Conservation (phyloP, 2,888 invertebrate genomes). For the Drosophila anomalata region DNA sequence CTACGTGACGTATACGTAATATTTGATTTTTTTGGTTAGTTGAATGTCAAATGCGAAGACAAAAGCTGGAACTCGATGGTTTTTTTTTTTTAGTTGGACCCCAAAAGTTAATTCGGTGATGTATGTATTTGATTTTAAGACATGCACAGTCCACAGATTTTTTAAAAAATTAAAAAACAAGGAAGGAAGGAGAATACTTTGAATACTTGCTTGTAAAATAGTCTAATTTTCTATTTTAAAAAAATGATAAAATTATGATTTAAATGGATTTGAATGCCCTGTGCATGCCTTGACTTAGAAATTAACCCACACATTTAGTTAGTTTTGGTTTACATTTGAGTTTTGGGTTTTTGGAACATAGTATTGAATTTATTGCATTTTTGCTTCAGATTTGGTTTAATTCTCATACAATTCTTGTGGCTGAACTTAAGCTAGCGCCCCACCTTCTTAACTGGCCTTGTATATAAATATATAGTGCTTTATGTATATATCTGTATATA, state of each 20-base stretch:
- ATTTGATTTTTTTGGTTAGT: slow-evolving; percentile 20
- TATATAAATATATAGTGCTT: slow-evolving; percentile 59
- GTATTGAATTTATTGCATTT: slow-evolving; percentile 50
- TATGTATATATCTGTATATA: slow-evolving; percentile 47
- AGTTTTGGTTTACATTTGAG: slow-evolving; percentile 45
- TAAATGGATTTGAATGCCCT: not conserved
- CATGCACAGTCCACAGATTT: slow-evolving; percentile 16
- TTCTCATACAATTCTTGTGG: slow-evolving; percentile 47
- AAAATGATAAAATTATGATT: not conserved
- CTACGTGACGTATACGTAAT: slow-evolving; percentile 39
- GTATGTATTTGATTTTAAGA: slow-evolving; percentile 6
- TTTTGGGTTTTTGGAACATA: slow-evolving; percentile 44
- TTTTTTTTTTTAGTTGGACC: slow-evolving; percentile 19
- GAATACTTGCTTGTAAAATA: not conserved
- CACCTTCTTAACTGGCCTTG: slow-evolving; percentile 16
- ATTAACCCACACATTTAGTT: slow-evolving; percentile 34
- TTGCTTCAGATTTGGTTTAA: slow-evolving; percentile 35
- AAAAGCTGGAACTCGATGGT: slow-evolving; percentile 31
- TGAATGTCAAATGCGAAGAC: slow-evolving; percentile 25
- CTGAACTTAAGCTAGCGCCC: slow-evolving; percentile 40
- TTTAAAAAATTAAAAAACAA: not conserved
- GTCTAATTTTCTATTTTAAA: not conserved
- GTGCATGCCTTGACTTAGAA: slow-evolving; percentile 12
- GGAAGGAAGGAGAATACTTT: not conserved
- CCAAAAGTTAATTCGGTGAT: slow-evolving; percentile 18